A percentile compares a stretch with the other conserved stretches of the same genome.
These are phyloP conservation scores for Arrhamphus sclerolepis DNA, from an alignment of 2,797 vertebrate species.

Conservation along the genomic window DNA sequence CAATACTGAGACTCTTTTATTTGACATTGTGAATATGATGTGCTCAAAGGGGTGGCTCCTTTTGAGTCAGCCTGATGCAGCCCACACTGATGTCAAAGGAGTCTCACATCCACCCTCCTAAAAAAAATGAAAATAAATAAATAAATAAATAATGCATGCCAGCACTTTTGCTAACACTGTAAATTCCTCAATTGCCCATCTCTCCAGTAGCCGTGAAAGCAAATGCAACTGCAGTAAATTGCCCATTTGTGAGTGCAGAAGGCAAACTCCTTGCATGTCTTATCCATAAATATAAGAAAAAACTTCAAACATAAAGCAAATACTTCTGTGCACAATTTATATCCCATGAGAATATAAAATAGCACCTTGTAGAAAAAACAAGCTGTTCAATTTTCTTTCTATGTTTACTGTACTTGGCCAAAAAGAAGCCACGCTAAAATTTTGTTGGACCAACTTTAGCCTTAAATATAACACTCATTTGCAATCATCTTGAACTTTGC, in stretches of 20 bases:
- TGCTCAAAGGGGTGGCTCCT: constrained; percentile 68
- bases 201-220: constrained; percentile 35
- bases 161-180: constrained; percentile 62
- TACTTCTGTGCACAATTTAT: too few species aligned
- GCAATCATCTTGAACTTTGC: too few species aligned
- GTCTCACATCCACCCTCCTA: constrained; percentile 50
- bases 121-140: too few species aligned
- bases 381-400: background rate
- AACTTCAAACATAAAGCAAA: constrained; percentile 3
- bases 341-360: background rate
- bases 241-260: constrained; percentile 15
- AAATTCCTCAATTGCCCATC: constrained; percentile 35
- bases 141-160: constrained; percentile 39
- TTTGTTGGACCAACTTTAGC: too few species aligned
- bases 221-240: constrained; percentile 28
- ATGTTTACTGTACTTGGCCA: too few species aligned
- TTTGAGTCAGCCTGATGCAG: constrained; percentile 70
- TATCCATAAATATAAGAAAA: constrained; percentile 1
- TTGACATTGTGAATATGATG: constrained; percentile 77
- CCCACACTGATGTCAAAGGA: constrained; percentile 62
- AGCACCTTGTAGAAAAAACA: background rate
- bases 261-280: constrained; percentile 2
- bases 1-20: constrained; percentile 74
- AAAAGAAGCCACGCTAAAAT: too few species aligned
- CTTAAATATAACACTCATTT: too few species aligned